These are phyloP conservation scores for Thalpophila matura DNA, from an alignment of 2,888 invertebrate species.

Conservation along the genomic window DNA sequence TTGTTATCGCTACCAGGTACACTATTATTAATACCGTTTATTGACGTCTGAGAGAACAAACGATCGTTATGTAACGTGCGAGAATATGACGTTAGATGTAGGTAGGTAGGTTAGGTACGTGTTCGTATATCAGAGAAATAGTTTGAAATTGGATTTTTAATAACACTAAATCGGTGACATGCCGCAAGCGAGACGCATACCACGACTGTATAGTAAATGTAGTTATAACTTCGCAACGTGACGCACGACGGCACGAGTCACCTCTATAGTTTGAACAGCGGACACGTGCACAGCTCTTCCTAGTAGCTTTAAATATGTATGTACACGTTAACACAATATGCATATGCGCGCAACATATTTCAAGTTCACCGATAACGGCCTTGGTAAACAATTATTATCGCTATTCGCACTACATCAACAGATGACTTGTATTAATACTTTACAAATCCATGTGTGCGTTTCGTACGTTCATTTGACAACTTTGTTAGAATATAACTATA, in stretches of 20 bases:
- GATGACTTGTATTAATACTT: conserved; percentile 62
- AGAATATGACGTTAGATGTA: conserved; percentile 39
- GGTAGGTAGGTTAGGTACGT: conserved; percentile 56
- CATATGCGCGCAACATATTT: conserved; percentile 76
- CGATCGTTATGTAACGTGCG: conserved; percentile 47
- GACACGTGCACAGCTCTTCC: conserved; percentile 75
- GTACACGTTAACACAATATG: conserved; percentile 79
- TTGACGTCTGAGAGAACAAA: conserved; percentile 42
- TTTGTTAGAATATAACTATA: too few relatives aligned
- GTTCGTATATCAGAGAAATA: conserved; percentile 44
- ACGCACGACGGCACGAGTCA: conserved; percentile 72
- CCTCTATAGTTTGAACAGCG: conserved; percentile 68
- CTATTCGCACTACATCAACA: conserved; percentile 69
- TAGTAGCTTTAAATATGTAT: conserved; percentile 76
- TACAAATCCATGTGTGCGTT: conserved; percentile 35
- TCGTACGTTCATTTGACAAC: conserved; percentile 30
- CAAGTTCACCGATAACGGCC: conserved; percentile 85
- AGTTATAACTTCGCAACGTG: conserved; percentile 65
- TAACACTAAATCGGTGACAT: conserved; percentile 62
- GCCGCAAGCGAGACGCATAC: conserved; percentile 61
- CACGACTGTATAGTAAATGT: conserved; percentile 45
- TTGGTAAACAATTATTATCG: conserved; percentile 79
- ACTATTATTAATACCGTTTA: conserved; percentile 43
- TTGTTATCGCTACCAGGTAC: conserved; percentile 42
- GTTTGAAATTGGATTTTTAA: conserved; percentile 46